phyloP scores from a whole-genome alignment of 1,140 invertebrate species.

The Ips nitidus region DNA sequence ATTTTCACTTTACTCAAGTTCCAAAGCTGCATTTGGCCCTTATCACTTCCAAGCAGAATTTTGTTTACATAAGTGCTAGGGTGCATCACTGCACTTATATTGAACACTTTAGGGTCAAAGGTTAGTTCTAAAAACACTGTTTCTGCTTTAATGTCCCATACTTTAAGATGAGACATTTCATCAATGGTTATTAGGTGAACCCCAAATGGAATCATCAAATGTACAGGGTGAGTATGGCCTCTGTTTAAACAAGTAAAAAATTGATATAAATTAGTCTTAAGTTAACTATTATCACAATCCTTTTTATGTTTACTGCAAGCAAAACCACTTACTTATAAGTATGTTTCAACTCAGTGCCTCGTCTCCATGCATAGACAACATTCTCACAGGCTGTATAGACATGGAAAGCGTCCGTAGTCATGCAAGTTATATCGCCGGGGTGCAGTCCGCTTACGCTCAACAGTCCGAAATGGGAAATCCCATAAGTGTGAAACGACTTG shows the following conservation, averaged over 20 bases:
- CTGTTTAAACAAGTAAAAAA: conserved; percentile 8
- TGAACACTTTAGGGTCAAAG: conserved; percentile 74
- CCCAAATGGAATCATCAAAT: conserved; percentile 84
- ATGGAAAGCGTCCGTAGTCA: conserved; percentile 77
- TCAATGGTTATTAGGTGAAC: conserved; percentile 85
- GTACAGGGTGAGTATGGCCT: conserved; percentile 74
- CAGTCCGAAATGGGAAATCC: conserved; percentile 78
- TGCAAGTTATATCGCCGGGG: conserved; percentile 77
- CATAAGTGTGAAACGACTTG: conserved; percentile 89
- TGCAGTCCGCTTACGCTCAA: conserved; percentile 81
- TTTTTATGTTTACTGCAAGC: too few species aligned
- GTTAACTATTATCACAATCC: too few species aligned
- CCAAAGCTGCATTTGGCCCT: conserved; percentile 88
- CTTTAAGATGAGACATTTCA: conserved; percentile 70
- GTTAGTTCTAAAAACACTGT: conserved; percentile 65
- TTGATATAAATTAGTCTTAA: neutral
- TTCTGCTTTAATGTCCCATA: conserved; percentile 83
- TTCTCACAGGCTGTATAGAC: conserved; percentile 83
- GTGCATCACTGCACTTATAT: conserved; percentile 79
- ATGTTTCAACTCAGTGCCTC: conserved; percentile 84
- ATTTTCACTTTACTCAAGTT: conserved; percentile 81
- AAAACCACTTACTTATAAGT: conserved; percentile 60
- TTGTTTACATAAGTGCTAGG: conserved; percentile 94
- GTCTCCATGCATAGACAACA: conserved; percentile 81
- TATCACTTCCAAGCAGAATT: conserved; percentile 86